Evolutionary conservation across 2,888 invertebrate species (phyloP).

Genomic region (Eupeodes luniger): DNA sequence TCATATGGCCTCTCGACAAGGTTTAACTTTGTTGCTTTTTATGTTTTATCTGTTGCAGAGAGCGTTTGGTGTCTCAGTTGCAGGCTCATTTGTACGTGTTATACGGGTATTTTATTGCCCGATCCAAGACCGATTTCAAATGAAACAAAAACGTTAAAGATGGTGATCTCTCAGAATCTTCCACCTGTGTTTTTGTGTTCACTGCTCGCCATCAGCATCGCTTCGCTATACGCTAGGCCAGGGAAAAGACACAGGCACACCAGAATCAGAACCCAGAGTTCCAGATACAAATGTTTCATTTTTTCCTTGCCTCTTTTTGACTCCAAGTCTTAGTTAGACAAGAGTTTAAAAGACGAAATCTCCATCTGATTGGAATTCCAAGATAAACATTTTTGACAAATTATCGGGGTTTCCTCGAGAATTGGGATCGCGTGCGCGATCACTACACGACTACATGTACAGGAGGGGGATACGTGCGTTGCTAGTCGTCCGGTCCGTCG

Average conservation of each 20-base stretch:
- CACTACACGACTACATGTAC: conserved; percentile 14
- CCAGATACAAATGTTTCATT: conserved; percentile 67
- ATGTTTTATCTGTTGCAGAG: background rate
- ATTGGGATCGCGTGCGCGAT: conserved; percentile 72
- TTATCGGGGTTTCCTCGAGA: conserved; percentile 75
- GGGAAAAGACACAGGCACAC: no score
- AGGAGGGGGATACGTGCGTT: conserved; percentile 25
- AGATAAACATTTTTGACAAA: conserved; percentile 75
- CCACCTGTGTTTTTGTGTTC: conserved; percentile 67
- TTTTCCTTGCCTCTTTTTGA: background rate
- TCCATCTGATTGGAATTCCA: conserved; percentile 63
- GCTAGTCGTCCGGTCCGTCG: background rate
- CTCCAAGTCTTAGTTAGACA: background rate
- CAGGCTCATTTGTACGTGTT: conserved; percentile 74
- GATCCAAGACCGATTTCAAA: conserved; percentile 74
- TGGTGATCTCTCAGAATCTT: conserved; percentile 60
- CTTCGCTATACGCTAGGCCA: background rate
- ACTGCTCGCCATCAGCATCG: background rate
- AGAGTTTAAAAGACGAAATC: conserved; percentile 51
- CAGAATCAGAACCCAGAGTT: conserved; percentile 13
- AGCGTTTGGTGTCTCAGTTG: conserved; percentile 61
- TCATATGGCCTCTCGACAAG: conserved; percentile 37
- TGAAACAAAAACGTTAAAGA: conserved; percentile 66
- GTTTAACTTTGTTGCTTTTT: conserved; percentile 33
- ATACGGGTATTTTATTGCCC: conserved; percentile 75